Evolutionary conservation across 2,113 vertebrate genomes (phyloP), one percentile per base, ranked within the genome.

Genomic region (Circaetus gallicus): DNA sequence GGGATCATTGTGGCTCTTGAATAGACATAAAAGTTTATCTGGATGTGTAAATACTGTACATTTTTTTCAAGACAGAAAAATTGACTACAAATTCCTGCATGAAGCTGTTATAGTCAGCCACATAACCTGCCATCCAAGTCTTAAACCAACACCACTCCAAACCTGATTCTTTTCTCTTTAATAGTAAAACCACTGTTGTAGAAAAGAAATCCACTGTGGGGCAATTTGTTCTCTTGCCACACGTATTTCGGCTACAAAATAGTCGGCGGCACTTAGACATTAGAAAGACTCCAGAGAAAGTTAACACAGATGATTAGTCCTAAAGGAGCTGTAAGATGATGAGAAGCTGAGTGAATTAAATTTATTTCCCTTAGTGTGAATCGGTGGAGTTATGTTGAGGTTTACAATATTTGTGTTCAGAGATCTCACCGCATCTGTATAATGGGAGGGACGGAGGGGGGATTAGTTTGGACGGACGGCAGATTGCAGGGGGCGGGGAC

Each of bases 261-360:
- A 88, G 88, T 94, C 53, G 12, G 88, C 16, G 1, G 91, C 86
- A 94, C 81, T 97, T 76, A 95, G 73, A 62, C 86, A 80, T 91
- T 94, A 97, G 91, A 93, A 96, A 89, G 90, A 53, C 97, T 92
- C 96, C 69, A 93, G 96, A 97, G 97, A 85, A 97, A 97, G 93
- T 95, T 96, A 96, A 96, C 76, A 87, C 72, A 93, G 78, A 94
- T 94, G 91, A 97, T 97, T 95, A 95, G 90, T 81, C 97, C 96
- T 98, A 65, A 97, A 96, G 95, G 96, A 93, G 93, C 79, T 36
- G 5, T 97, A 95, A 94, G 95, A 97, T 96, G 96, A 98, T 96
- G 94, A 97, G 96, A 96, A 95, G 73, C 93, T 89, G 94, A 96
- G 78, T 74, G 95, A 96, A 97, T 96, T 91, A 95, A 96, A 97